Base-by-base conservation (phyloP, 1,140 invertebrate genomes). In the Anthonomus grandis region DNA sequence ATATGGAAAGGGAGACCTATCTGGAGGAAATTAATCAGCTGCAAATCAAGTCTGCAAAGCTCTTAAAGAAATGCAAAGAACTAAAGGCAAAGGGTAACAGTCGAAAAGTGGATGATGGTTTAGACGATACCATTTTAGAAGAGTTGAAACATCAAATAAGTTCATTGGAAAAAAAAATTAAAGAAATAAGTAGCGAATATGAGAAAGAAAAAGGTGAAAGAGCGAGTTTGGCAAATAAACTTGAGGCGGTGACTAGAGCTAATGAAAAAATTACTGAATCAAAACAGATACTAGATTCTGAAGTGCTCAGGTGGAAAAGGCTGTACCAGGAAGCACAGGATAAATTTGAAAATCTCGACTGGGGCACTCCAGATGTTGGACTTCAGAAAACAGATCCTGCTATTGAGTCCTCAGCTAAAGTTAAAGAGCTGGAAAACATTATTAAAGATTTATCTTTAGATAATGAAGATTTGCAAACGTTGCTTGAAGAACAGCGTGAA, bases 231-330 rank as follows among this genome's bases (percentile, higher is more conserved):
- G 58, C 78, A 13, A 89, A 90, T 64, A 80, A 81, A 70, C 79
- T 91, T 46, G 89, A 91, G 59, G 79, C 88, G 4, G 70, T 93
- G 8, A 82, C 83, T 2, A 78, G 82, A 15, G 86, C 87, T n/a
- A 90, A 91, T 68, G 87, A 91, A 27, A 79, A 82, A 42, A 80
- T 90, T 61, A 70, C 83, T 2, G 87, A 91, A 66, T 82, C 86
- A 71, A 91, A 91, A 74, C 88, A 91, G 69, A 84, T 84, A 55
- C 83, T 89, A 72, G 87, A 90, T 60, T 78, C 76, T 64, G 84
- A 86, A 70, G 78, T 85, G 57, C 71, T 78, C 10, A 64, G 79
- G 0, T 84, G 84, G 70, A 82, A 86, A 66, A 81, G 81, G 21
- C 81, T 85, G 64, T 86, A 83, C 64, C 81, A 84, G 59, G 83